These are phyloP conservation scores for Agraylea sexmaculata DNA, from an alignment of 1,140 invertebrate species.

Conservation along the genomic window DNA sequence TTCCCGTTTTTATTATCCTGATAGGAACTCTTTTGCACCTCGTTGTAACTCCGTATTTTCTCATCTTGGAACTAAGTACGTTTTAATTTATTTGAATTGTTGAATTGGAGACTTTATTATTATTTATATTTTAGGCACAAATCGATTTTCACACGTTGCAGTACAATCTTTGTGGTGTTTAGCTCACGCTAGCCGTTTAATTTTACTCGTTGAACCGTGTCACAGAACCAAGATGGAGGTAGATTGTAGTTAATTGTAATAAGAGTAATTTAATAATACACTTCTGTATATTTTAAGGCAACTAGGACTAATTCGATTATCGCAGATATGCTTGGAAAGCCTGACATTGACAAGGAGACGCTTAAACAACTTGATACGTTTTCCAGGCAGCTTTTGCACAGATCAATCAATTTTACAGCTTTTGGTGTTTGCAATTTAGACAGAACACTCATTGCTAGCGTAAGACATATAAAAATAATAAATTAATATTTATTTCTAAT, in stretches of 20 bases:
- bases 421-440: constrained; percentile 50
- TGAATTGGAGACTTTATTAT: not conserved
- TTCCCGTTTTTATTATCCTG: constrained; percentile 35
- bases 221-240: constrained; percentile 35
- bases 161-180: constrained; percentile 35
- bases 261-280: too few species aligned
- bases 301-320: constrained; percentile 29
- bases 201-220: constrained; percentile 45
- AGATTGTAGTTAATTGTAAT: too few species aligned
- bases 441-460: constrained; percentile 48
- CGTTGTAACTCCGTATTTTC: constrained; percentile 46
- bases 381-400: constrained; percentile 47
- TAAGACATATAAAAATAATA: too few species aligned
- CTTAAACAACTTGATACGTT: constrained; percentile 46
- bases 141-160: not conserved
- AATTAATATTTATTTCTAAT: constrained; percentile 3
- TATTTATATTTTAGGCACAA: not conserved
- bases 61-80: constrained; percentile 39
- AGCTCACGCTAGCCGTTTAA: constrained; percentile 37
- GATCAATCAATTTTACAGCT: constrained; percentile 46
- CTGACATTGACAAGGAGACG: constrained; percentile 25
- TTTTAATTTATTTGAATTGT: not conserved
- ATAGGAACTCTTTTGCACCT: constrained; percentile 44
- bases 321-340: constrained; percentile 27
- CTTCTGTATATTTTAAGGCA: constrained; percentile 21